Evolutionary conservation across 2,888 invertebrate genomes (phyloP), one percentile per base, ranked within the genome.

Genomic region (Lasioglossum malachurum): DNA sequence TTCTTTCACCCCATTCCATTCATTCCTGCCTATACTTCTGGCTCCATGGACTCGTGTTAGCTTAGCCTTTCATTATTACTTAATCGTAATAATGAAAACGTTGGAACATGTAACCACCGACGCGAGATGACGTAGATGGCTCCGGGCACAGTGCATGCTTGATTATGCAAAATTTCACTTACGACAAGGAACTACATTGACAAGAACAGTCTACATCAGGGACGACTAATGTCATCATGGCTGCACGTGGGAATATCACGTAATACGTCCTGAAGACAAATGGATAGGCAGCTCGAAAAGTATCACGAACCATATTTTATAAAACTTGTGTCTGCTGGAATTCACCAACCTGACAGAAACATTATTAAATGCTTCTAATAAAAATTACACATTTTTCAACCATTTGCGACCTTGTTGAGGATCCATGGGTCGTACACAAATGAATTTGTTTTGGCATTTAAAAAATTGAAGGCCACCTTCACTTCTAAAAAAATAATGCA

Each of bases 71-170:
- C 67, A 4, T 67, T 35, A 8, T 35, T 35, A 35, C 94, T 94
- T 94, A 94, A 94, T 94, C 92, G 93, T 92, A 94, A 94, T 94
- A 94, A 94, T 94, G 94, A 94, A 94, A 94, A 94, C 93, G 91
- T 92, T 93, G 93, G 92, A 86, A 88, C 90, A 90, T 87, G 88
- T 91, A 80, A 81, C 89, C 81, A 83, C 78, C 78, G 64, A 46
- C 74, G 69, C 75, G 57, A 67, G 76, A 76, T 75, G 84, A 82
- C 67, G 83, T 83, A 91, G 89, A 90, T 88, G 84, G 90, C 92
- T 92, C 81, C 90, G 79, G 90, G 91, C 91, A 82, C 81, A 85
- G 85, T 89, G 78, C 87, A 89, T 88, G 90, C 92, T 93, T 94
- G 93, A 94, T 93, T 94, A 94, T 94, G 93, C 93, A 94, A 94